A percentile compares a stretch with the other conserved stretches of the same genome.
Evolutionary conservation across 2,113 vertebrate genomes (phyloP).

Genomic region (Sakesphorus luctuosus): DNA sequence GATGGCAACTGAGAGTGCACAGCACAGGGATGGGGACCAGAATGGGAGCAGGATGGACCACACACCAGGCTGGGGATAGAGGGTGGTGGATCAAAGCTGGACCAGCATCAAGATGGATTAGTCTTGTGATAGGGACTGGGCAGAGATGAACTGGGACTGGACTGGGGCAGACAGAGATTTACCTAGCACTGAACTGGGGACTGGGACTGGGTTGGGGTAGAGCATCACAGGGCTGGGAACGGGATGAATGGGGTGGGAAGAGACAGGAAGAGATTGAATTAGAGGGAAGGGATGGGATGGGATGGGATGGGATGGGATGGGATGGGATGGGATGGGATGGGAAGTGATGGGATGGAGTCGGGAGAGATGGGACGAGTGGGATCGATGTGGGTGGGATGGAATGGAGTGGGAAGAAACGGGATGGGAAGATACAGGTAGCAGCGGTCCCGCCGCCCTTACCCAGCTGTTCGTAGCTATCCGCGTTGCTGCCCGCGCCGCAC

Average conservation of each 20-base stretch:
- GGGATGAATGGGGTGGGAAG: too few relatives aligned
- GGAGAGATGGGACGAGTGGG: too few relatives aligned
- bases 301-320: too few relatives aligned
- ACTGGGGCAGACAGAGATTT: neutral
- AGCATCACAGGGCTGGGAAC: neutral
- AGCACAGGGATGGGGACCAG: neutral
- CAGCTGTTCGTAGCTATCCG: constrained; percentile 78
- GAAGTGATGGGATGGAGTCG: too few relatives aligned
- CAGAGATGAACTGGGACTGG: neutral
- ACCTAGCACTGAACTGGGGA: neutral
- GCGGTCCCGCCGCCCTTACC: constrained; percentile 61
- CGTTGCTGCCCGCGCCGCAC: constrained; percentile 86
- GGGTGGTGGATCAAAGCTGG: too few relatives aligned
- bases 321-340: too few relatives aligned
- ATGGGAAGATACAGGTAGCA: neutral
- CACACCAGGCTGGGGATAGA: neutral
- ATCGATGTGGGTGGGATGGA: too few relatives aligned
- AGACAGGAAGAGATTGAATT: neutral
- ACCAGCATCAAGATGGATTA: neutral
- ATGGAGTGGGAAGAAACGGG: neutral
- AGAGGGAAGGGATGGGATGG: too few relatives aligned
- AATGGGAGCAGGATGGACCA: neutral
- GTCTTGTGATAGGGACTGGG: too few relatives aligned
- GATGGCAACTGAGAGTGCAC: neutral
- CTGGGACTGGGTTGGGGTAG: neutral